A percentile compares a stretch with the other conserved stretches of the same genome.
phyloP scores from a whole-genome alignment of 2,797 vertebrate species.

The Macrochelys suwanniensis region DNA sequence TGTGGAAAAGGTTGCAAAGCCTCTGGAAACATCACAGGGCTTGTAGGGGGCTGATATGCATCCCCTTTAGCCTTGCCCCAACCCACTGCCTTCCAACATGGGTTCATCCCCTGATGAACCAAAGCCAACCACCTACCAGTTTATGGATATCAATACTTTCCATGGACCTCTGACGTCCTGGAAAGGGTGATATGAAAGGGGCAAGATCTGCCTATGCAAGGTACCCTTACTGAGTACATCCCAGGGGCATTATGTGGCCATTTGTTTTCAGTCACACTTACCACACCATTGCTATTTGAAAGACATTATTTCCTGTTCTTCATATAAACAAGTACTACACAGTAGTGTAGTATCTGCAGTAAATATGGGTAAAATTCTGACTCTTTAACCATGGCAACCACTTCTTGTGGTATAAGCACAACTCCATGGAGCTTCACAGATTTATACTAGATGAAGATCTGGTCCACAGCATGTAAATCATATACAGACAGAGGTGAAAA shows the following conservation, averaged over 20 bases:
- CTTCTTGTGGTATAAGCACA: not conserved
- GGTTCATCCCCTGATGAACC: not conserved
- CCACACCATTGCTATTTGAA: fast-evolving
- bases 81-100: not conserved
- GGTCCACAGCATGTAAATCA: not conserved
- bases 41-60: not conserved
- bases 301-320: not conserved
- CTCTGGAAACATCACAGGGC: not conserved
- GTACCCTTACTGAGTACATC: not conserved
- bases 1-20: not conserved
- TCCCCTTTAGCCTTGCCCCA: not conserved
- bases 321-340: not conserved
- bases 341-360: not conserved
- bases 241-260: not conserved
- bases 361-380: not conserved
- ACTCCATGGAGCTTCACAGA: not conserved
- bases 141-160: not conserved
- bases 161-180: not conserved
- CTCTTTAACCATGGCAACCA: not conserved
- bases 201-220: not conserved
- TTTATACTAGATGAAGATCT: not conserved
- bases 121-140: not conserved
- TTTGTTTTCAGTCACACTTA: not conserved
- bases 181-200: not conserved
- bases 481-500: not conserved